These are phyloP conservation scores for Zeus faber DNA, from an alignment of 2,113 vertebrate genomes.

Conservation along the genomic window DNA sequence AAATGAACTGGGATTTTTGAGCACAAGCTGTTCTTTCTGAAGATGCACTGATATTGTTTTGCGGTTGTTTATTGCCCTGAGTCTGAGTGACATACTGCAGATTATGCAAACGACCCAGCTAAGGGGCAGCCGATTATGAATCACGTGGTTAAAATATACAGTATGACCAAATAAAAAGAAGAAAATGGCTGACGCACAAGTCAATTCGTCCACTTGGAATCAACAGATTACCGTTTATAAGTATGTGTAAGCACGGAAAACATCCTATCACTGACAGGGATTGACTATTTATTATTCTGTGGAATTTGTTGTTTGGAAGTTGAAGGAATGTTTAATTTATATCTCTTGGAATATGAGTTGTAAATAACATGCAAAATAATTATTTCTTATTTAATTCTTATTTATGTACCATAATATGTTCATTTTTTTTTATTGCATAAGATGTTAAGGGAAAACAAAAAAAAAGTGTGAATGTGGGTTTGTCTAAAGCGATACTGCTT, in stretches of 20 bases:
- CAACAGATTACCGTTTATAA: slow-evolving; percentile 21
- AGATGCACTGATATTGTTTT: too few species aligned
- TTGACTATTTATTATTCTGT: slow-evolving; percentile 42
- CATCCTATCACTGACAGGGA: slow-evolving; percentile 32
- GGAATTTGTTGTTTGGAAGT: slow-evolving; percentile 48
- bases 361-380: slow-evolving; percentile 83
- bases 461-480: slow-evolving; percentile 45
- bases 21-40: too few species aligned
- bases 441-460: slow-evolving; percentile 64
- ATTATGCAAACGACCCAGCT: neutral
- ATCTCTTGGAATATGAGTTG: slow-evolving; percentile 81
- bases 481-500: slow-evolving; percentile 61
- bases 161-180: neutral
- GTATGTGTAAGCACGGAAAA: slow-evolving; percentile 6
- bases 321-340: slow-evolving; percentile 80
- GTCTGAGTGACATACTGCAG: neutral
- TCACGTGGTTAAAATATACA: neutral
- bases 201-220: slow-evolving; percentile 2
- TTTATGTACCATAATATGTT: slow-evolving; percentile 84
- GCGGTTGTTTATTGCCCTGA: too few species aligned
- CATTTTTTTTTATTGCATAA: slow-evolving; percentile 84
- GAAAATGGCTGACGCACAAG: slow-evolving; percentile 14
- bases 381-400: slow-evolving; percentile 84
- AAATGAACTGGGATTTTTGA: too few species aligned
- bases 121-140: neutral